Evolutionary conservation across 2,888 invertebrate species (phyloP).

Genomic region (Nephrotoma appendiculata): DNA sequence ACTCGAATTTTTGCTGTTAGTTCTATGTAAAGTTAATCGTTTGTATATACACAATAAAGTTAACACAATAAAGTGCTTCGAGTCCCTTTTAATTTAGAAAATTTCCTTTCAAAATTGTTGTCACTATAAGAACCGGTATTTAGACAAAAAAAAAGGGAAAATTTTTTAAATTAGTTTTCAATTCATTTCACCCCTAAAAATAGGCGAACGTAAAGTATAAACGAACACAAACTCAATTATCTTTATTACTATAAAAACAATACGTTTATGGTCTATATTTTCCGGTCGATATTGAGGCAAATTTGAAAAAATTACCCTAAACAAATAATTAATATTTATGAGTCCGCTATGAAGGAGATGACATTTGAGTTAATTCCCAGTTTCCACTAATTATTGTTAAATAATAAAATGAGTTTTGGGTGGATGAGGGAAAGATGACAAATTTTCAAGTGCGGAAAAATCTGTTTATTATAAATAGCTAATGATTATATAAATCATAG

Average conservation of each 20-base stretch:
- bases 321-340: background rate
- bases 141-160: too few species aligned
- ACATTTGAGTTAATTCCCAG: background rate
- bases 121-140: too few species aligned
- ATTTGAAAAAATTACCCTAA: background rate
- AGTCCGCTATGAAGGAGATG: background rate
- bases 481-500: too few species aligned
- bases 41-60: background rate
- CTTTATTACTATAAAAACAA: too few species aligned
- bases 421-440: too few species aligned
- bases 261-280: too few species aligned
- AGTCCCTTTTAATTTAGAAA: background rate
- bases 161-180: too few species aligned
- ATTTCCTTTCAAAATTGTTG: background rate
- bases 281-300: background rate
- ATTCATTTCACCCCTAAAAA: too few species aligned
- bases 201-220: too few species aligned
- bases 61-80: background rate
- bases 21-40: background rate
- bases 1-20: background rate
- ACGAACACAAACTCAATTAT: too few species aligned
- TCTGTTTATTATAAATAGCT: too few species aligned
- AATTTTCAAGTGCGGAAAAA: too few species aligned
- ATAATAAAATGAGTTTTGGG: background rate
- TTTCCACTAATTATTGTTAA: background rate